Evolutionary conservation across 2,797 vertebrate genomes (phyloP), one percentile per base, ranked within the genome.

Genomic region (Tamandua tetradactyla): DNA sequence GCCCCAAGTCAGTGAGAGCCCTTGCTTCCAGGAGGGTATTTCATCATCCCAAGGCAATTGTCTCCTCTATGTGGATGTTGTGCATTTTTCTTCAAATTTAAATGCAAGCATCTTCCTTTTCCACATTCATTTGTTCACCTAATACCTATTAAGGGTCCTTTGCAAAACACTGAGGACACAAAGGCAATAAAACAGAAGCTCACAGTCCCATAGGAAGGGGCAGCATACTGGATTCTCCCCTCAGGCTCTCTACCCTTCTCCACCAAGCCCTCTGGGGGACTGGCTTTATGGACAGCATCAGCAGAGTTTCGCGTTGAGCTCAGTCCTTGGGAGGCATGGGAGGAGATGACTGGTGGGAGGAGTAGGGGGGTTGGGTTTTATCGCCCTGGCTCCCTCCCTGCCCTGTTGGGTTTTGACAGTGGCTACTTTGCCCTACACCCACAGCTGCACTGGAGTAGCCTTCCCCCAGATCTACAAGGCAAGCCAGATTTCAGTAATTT

Each of bases 191-290:
- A 32, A 52, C 40, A 37, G 59, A 74, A 42, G 40, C 66, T 78
- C 66, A 5, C 6, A 5, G 13, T 40, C 20, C 47, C 9, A 1
- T 0, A 5, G 22, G 14, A 20, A 2, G 13, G 11, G 20, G 2
- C 44, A 59, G 55, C 18, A n/a, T 23, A 0, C 3, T 10, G 68
- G 30, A 52, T 7, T 11, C 27, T 32, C 6, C 23, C 49, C n/a
- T 25, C 5, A 18, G 40, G 30, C 17, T 32, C 23, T 22, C 76
- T 13, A 30, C 14, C 27, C n/a, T 55, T 27, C 42, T 68, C n/a
- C 27, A 75, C 32, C 11, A 4, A 42, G 40, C 1, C 32, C 72
- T 52, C 49, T 32, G 32, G 25, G 13, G 76, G 32, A n/a, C 40
- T 87, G 71, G 40, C 35, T 78, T 52, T 35, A 18, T 37, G 62